These are phyloP conservation scores for Dromas ardeola DNA, from an alignment of 2,113 vertebrate species.

Conservation along the genomic window DNA sequence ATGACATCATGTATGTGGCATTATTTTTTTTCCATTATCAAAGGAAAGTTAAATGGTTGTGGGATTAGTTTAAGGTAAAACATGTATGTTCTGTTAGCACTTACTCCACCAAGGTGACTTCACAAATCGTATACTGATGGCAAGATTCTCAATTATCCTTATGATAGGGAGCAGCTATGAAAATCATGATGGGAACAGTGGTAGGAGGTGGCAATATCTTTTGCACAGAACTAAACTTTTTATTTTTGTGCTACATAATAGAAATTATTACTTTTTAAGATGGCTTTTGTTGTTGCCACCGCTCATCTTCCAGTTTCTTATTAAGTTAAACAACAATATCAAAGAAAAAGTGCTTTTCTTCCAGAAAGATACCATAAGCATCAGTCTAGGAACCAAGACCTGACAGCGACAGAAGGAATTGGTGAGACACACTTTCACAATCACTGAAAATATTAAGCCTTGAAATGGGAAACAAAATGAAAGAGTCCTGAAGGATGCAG, in stretches of 20 bases:
- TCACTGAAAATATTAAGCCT: conserved; percentile 28
- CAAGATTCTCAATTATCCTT: conserved; percentile 54
- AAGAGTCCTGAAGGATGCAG: conserved; percentile 17
- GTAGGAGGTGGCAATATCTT: not conserved
- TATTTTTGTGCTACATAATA: not conserved
- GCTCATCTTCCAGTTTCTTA: not conserved
- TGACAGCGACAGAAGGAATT: not conserved
- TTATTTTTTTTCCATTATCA: conserved; percentile 30
- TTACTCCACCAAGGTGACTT: conserved; percentile 37
- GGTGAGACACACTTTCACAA: not conserved
- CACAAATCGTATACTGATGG: conserved; percentile 46
- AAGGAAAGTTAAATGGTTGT: conserved; percentile 44
- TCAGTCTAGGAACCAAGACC: not conserved
- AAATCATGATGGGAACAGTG: not conserved
- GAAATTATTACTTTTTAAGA: not conserved
- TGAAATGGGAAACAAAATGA: conserved; percentile 28
- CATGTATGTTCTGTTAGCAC: conserved; percentile 25
- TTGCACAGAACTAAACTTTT: not conserved
- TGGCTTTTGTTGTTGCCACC: not conserved
- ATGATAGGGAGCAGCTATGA: conserved; percentile 36
- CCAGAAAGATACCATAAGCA: not conserved
- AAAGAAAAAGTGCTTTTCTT: not conserved
- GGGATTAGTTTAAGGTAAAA: conserved; percentile 51
- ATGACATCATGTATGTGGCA: not conserved
- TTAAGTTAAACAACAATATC: not conserved